These are phyloP conservation scores for Aricia agestis DNA, from an alignment of 1,140 invertebrate genomes.

Conservation along the genomic window DNA sequence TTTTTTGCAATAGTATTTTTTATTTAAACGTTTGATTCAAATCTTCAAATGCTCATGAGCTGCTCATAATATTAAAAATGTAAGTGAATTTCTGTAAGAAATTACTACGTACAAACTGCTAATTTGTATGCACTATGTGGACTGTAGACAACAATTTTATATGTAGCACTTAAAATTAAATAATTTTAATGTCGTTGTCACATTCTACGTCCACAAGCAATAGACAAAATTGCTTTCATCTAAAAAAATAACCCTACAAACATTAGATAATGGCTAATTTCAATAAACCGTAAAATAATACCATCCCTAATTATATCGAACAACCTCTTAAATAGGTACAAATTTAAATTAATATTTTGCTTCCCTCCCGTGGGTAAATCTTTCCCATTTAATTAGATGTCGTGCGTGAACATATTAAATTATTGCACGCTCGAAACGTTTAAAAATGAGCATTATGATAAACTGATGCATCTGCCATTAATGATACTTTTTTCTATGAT, in stretches of 20 bases:
- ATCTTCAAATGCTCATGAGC: too few relatives aligned
- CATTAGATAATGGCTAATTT: neutral
- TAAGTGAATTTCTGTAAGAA: too few relatives aligned
- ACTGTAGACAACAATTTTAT: too few relatives aligned
- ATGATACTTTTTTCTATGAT: constrained; percentile 51
- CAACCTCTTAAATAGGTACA: neutral
- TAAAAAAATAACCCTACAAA: too few relatives aligned
- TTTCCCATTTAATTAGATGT: constrained; percentile 58
- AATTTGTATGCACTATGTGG: too few relatives aligned
- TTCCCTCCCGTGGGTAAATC: constrained; percentile 33
- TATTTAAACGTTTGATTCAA: too few relatives aligned
- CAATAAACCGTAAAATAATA: constrained; percentile 3
- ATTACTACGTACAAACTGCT: too few relatives aligned
- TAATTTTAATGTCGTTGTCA: too few relatives aligned
- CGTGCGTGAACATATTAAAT: constrained; percentile 69
- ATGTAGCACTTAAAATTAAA: too few relatives aligned
- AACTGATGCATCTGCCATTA: constrained; percentile 57
- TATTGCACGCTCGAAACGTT: constrained; percentile 64
- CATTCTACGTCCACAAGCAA: too few relatives aligned
- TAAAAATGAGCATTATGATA: constrained; percentile 60
- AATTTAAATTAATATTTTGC: constrained; percentile 46
- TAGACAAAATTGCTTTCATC: too few relatives aligned
- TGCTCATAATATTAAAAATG: too few relatives aligned
- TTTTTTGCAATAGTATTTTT: neutral
- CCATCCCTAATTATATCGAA: constrained; percentile 1